Evolutionary conservation across 2,888 invertebrate species (phyloP), one percentile per base, ranked within the genome.

Genomic region (Nemotelus nigrinus): DNA sequence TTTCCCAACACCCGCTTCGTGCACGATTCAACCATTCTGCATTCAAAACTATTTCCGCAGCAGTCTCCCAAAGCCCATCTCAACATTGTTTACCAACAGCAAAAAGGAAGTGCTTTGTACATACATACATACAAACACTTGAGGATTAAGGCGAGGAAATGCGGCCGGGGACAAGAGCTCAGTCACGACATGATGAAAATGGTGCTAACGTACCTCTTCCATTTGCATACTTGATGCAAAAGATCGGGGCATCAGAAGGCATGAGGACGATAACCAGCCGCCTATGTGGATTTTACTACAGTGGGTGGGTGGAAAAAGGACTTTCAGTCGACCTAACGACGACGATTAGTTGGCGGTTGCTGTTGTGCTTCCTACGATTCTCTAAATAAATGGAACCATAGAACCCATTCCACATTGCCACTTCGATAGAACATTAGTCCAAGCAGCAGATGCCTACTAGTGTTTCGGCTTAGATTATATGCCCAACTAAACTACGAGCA

Each of bases 21-120:
- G 3, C 3, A 63, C 63, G 41, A 25, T n/a, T 25, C 53, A 5
- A 44, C 48, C 43, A 47, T 60, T 75, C 58, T 78, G 75, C 78
- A 78, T 74, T 43, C n/a, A 55, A 74, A 74, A 74, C 74, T 74
- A 74, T 74, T 70, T 47, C 50, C 67, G n/a, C 39, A 70, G 50
- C 50, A 60, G 48, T 60, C 60, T 48, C 25, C 74, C n/a, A 41
- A 39, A 58, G 60, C 57, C 60, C 72, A 72, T 71, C 72, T 60
- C 60, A 48, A 47, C 47, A 74, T 63, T 63, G 58, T 58, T 58
- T 60, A 25, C 70, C 63, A 41, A 70, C 25, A 53, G 44, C 74
- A 48, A 74, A 45, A 25, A 74, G 63, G 60, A 63, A 48, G 63
- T 60, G 41, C 57, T 63, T 44, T 41, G 41, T 63, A 39, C 41